phyloP scores from a whole-genome alignment of 2,888 invertebrate species.

The Plagodis dolabraria region DNA sequence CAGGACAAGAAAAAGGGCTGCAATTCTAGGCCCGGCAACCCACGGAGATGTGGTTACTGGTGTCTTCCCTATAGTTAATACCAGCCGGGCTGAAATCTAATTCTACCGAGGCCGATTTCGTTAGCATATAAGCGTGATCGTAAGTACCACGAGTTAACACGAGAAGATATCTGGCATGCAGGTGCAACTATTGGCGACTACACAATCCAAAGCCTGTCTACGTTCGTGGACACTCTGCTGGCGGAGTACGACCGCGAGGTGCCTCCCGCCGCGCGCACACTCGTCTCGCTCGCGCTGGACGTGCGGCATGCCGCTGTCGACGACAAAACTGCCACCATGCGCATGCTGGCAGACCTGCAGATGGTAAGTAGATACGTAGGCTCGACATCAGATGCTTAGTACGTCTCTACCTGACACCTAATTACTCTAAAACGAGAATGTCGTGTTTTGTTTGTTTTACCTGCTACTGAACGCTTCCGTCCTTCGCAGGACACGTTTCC shows the following conservation, averaged over 20 bases:
- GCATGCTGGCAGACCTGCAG: slow-evolving; percentile 71
- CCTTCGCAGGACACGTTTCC: too few relatives aligned
- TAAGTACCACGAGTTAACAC: too few relatives aligned
- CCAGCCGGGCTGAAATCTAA: background rate
- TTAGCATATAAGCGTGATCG: too few relatives aligned
- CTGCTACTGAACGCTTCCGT: too few relatives aligned
- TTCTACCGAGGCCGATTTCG: too few relatives aligned
- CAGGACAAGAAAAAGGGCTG: too few relatives aligned
- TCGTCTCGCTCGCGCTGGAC: slow-evolving; percentile 82
- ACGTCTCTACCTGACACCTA: too few relatives aligned
- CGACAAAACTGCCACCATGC: slow-evolving; percentile 85
- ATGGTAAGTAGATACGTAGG: slow-evolving; percentile 73
- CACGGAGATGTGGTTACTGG: background rate
- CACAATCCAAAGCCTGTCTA: slow-evolving; percentile 52
- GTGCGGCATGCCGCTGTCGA: slow-evolving; percentile 88
- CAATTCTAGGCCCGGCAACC: too few relatives aligned
- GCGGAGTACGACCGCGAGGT: slow-evolving; percentile 73
- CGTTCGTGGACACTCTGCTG: slow-evolving; percentile 66
- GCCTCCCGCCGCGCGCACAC: slow-evolving; percentile 59
- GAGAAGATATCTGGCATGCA: slow-evolving; percentile 3
- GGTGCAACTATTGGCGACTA: slow-evolving; percentile 31
- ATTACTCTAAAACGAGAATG: too few relatives aligned
- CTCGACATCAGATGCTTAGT: background rate
- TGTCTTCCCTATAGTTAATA: background rate
- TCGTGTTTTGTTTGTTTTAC: too few relatives aligned